phyloP scores from a whole-genome alignment of 2,888 invertebrate species.

The Onthophagus sagittarius region DNA sequence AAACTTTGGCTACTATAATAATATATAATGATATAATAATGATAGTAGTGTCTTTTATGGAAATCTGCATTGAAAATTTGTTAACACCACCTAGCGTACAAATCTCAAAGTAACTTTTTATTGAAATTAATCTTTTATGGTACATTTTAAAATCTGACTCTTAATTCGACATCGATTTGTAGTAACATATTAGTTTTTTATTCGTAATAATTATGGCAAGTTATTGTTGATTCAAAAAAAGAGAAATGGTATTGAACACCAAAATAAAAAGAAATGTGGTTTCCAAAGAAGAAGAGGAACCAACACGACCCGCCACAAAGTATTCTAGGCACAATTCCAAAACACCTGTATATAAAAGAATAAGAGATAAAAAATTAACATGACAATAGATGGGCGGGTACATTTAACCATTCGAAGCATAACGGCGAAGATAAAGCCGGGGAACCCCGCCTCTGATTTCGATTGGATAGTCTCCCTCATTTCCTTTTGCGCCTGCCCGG shows the following conservation, averaged over 20 bases:
- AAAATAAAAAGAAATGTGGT: not conserved
- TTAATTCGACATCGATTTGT: too few relatives aligned
- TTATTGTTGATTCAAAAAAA: not conserved
- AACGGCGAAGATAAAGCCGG: slow-evolving; percentile 45
- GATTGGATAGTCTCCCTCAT: slow-evolving; percentile 39
- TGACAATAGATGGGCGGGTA: slow-evolving; percentile 47
- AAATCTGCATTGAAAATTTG: too few relatives aligned
- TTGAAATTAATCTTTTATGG: too few relatives aligned
- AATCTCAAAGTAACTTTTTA: too few relatives aligned
- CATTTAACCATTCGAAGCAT: slow-evolving; percentile 42
- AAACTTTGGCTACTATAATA: too few relatives aligned
- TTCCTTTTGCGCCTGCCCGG: slow-evolving; percentile 39
- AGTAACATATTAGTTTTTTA: too few relatives aligned
- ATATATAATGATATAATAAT: too few relatives aligned
- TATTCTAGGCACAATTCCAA: slow-evolving; percentile 41
- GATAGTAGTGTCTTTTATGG: too few relatives aligned
- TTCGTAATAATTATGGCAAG: not conserved
- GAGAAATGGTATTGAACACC: not conserved
- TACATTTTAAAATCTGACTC: too few relatives aligned
- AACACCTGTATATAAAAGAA: slow-evolving; percentile 49
- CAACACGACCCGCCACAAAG: slow-evolving; percentile 23
- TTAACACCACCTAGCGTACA: too few relatives aligned
- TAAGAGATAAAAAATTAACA: slow-evolving; percentile 50
- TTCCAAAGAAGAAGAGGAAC: slow-evolving; percentile 19
- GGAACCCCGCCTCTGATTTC: slow-evolving; percentile 39